phyloP scores from a whole-genome alignment of 1,140 invertebrate species.

The Hylaeus anthracinus region DNA sequence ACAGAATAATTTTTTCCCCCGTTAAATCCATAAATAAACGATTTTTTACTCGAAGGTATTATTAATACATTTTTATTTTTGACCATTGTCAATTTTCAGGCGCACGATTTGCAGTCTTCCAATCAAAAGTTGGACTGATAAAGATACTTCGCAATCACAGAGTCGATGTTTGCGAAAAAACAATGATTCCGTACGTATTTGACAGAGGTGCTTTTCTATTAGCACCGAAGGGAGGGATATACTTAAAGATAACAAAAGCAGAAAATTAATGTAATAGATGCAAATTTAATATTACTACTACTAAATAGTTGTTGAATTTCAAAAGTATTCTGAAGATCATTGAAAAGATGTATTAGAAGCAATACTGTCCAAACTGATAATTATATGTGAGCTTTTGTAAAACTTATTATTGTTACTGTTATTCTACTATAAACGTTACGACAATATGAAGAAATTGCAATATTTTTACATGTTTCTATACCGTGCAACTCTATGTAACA shows the following conservation, averaged over 20 bases:
- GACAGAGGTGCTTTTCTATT: constrained; percentile 56
- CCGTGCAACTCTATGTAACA: too few species aligned
- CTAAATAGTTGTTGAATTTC: too few species aligned
- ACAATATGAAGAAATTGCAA: neutral
- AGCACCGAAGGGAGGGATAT: constrained; percentile 58
- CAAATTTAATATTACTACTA: neutral
- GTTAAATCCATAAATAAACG: too few species aligned
- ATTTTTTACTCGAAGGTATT: too few species aligned
- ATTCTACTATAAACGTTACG: too few species aligned
- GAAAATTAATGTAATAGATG: neutral
- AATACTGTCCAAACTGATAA: too few species aligned
- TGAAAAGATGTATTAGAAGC: too few species aligned
- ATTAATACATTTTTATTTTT: too few species aligned
- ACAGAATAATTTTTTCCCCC: too few species aligned
- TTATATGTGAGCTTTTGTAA: too few species aligned
- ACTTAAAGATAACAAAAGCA: constrained; percentile 63
- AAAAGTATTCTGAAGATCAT: too few species aligned
- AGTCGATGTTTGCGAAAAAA: neutral
- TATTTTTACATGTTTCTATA: neutral
- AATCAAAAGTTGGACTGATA: neutral
- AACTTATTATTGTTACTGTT: too few species aligned
- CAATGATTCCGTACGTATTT: neutral
- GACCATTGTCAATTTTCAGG: neutral
- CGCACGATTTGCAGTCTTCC: neutral
- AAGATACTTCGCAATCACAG: neutral